Conservation (phyloP, 2,113 vertebrate genomes). For the Archilochus colubris region DNA sequence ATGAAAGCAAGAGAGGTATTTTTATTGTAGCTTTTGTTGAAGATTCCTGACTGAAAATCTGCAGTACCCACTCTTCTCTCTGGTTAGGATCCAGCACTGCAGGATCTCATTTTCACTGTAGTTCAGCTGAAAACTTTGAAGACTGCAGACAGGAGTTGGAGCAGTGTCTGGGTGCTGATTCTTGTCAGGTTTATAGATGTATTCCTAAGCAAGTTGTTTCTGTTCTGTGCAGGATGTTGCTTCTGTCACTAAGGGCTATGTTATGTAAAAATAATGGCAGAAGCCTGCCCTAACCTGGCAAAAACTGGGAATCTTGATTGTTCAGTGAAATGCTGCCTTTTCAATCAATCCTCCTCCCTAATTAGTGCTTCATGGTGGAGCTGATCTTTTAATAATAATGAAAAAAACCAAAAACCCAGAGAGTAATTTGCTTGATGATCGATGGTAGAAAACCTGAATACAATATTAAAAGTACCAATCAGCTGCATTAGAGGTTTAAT, state of each 20-base stretch:
- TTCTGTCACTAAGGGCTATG: constrained; percentile 49
- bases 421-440: constrained; percentile 1
- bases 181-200: constrained; percentile 73
- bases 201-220: constrained; percentile 65
- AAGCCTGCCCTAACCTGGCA: constrained; percentile 36
- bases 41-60: constrained; percentile 21
- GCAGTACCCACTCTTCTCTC: constrained; percentile 31
- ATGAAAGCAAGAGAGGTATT: neutral
- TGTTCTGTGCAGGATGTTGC: constrained; percentile 67
- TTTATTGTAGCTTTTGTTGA: constrained; percentile 21
- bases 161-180: constrained; percentile 70
- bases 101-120: constrained; percentile 61
- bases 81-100: constrained; percentile 67
- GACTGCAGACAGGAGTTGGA: constrained; percentile 55
- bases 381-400: constrained; percentile 42
- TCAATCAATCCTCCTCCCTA: constrained; percentile 4
- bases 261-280: constrained; percentile 66
- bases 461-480: neutral
- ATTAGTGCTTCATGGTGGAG: constrained; percentile 26
- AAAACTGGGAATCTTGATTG: neutral
- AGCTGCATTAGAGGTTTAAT: neutral
- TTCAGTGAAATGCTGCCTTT: neutral
- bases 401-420: neutral
- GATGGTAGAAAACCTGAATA: constrained; percentile 27
- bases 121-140: constrained; percentile 71